Evolutionary conservation across 2,113 vertebrate genomes (phyloP).

Genomic region (Sterna hirundo): DNA sequence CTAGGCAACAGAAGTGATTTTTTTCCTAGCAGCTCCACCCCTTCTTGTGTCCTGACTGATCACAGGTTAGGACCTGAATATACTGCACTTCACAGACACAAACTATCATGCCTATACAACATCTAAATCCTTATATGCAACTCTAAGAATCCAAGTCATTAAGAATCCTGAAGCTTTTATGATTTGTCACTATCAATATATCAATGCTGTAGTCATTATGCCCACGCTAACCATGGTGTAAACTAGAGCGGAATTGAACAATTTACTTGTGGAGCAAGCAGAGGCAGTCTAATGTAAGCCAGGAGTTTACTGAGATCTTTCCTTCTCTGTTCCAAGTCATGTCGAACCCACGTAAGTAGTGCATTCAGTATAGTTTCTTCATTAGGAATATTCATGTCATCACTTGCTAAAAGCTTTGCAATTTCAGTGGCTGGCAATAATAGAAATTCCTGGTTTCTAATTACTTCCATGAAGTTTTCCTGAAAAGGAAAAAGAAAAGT

Average conservation of each 20-base stretch:
- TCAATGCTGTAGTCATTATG: background rate
- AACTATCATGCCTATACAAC: background rate
- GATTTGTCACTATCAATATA: background rate
- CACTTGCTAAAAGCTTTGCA: slow-evolving; percentile 90
- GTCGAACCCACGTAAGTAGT: slow-evolving; percentile 90
- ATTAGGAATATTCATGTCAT: slow-evolving; percentile 95
- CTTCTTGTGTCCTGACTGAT: background rate
- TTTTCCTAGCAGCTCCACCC: background rate
- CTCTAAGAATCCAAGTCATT: background rate
- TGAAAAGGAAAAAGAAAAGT: slow-evolving; percentile 61
- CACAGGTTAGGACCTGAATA: background rate
- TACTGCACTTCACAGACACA: background rate
- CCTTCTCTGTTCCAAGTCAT: slow-evolving; percentile 83
- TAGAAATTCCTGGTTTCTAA: slow-evolving; percentile 95
- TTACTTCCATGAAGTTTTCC: slow-evolving; percentile 97
- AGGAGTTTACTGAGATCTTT: slow-evolving; percentile 87
- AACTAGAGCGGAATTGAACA: background rate
- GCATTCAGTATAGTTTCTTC: slow-evolving; percentile 94
- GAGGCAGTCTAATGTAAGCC: slow-evolving; percentile 90
- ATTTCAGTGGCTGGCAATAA: slow-evolving; percentile 91
- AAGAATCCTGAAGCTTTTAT: background rate
- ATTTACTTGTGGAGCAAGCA: slow-evolving; percentile 93
- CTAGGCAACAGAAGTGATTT: background rate
- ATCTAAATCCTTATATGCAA: background rate
- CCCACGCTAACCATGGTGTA: background rate